Percentiles rank a stretch among this genome's conserved stretches.
Evolutionary conservation across 2,113 vertebrate species (phyloP).

Genomic region (Protomyctophum bolini): DNA sequence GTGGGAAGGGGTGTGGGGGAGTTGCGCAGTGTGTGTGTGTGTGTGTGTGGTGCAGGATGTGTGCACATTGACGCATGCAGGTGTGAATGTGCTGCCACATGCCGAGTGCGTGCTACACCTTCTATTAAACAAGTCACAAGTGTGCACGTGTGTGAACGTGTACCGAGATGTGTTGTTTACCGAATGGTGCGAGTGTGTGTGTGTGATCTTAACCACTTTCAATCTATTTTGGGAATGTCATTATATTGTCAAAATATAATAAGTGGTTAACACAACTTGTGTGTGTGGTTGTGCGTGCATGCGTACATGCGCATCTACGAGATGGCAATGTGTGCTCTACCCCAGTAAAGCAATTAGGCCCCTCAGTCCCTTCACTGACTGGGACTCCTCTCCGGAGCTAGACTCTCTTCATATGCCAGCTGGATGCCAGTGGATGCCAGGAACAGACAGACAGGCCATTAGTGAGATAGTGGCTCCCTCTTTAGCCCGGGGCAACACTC

Average conservation of each 20-base stretch:
- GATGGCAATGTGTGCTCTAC: constrained; percentile 12
- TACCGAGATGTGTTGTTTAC: too few relatives aligned
- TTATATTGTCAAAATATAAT: too few relatives aligned
- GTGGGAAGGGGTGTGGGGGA: constrained; percentile 15
- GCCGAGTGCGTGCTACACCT: too few relatives aligned
- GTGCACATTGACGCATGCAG: constrained; percentile 14
- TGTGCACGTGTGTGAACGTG: too few relatives aligned
- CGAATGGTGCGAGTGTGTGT: too few relatives aligned
- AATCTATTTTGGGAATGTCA: too few relatives aligned
- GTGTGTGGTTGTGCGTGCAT: background rate
- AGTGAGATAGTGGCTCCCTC: constrained; percentile 67
- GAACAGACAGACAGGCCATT: constrained; percentile 68
- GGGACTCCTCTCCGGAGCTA: constrained; percentile 1
- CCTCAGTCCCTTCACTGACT: constrained; percentile 36
- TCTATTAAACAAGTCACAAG: too few relatives aligned
- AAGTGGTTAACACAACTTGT: background rate
- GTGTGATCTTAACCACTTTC: background rate
- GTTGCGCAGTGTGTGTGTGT: constrained; percentile 9
- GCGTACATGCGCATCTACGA: constrained; percentile 5
- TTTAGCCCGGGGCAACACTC: constrained; percentile 57
- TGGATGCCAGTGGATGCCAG: constrained; percentile 64
- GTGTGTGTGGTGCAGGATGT: constrained; percentile 1
- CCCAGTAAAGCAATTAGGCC: constrained; percentile 38
- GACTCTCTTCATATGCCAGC: constrained; percentile 59
- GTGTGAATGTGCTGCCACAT: background rate